Evolutionary conservation across 2,797 vertebrate genomes (phyloP), one percentile per base, ranked within the genome.

Genomic region (Betta splendens): DNA sequence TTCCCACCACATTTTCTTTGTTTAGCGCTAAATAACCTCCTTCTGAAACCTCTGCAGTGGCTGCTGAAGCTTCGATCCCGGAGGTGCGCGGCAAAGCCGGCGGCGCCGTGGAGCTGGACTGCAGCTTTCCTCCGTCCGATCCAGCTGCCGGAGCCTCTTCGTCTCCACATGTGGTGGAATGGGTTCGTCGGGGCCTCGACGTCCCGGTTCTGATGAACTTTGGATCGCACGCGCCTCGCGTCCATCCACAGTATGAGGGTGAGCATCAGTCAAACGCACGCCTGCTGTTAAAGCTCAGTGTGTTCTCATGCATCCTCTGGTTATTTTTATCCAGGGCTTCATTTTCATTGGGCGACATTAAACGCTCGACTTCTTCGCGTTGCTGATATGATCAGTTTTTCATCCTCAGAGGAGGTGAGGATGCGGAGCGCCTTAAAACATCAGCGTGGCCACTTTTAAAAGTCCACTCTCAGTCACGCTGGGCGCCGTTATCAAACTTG

Each of bases 161-260:
- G 5, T 90, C 93, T 0, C 90, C 89, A 37, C 94, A 94, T 1
- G 95, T 98, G 84, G 93, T 98, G 50, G 97, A 98, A 87, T 98
- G 97, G 97, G 88, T 95, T 9, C 94, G 95, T 1, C 93, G 92
- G 29, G 96, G 93, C 56, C 89, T 94, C n/a, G 92, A 94, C 60
- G 91, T 95, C 31, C 94, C 96, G 21, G 92, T 98, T 70, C 93
- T 98, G 80, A 97, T 98, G 76, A 94, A 95, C 75, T 98, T 97
- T 4, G 95, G 95, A 42, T 89, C 93, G 29, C 92, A 96, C 54
- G 83, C 88, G 0, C 93, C 94, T 1, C 92, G 94, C 0, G 87
- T 97, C 29, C 94, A 98, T 85, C 95, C 96, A 1, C 83, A 89
- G 47, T 98, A 95, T 62, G 83, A 94, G 20, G 96, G 96, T 97